Evolutionary conservation across 2,888 invertebrate genomes (phyloP), one percentile per base, ranked within the genome.

Genomic region (Ceriagrion tenellum): DNA sequence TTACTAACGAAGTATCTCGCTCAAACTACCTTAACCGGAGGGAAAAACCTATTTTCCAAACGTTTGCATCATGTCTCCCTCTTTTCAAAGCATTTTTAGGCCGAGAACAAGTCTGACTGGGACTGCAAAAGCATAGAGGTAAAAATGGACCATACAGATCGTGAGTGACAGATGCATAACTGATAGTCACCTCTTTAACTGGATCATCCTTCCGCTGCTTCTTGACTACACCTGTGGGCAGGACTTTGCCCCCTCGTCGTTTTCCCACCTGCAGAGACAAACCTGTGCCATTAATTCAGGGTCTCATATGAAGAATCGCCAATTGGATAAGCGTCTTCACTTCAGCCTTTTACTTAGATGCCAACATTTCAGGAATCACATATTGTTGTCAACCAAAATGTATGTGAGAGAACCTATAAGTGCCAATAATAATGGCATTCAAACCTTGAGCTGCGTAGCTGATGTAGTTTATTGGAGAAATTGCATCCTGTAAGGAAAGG

Each of bases 141-240:
- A 47, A 47, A 47, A 47, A 47, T 47, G 47, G 47, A 47, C 47
- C 47, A 47, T 2, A 4, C 8, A 47, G 47, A 8, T 47, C 8
- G 4, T 47, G 47, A 47, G 47, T 47, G 47, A 47, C 2, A 47
- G 2, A 47, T 59, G 18, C 16, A 12, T 8, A 20, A 81, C 13
- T 6, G 30, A 81, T 81, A 81, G n/a, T 81, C 81, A 81, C 97
- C 96, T 98, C 98, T 0, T 97, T 97, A 0, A 97, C 97, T 96
- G 98, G 98, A 95, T 97, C 97, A 35, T 97, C 97, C 47, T 98
- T 97, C 96, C 98, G 98, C 91, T 98, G 98, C 96, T 99, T 99
- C 96, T 99, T 98, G 88, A 99, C 99, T 96, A 99, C 97, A 88
- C 99, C 99, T 91, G 99, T 99, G 97, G 99, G 99, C 35, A 99